Evolutionary conservation across 2,888 invertebrate species (phyloP).

Genomic region (Uloborus plumipes): DNA sequence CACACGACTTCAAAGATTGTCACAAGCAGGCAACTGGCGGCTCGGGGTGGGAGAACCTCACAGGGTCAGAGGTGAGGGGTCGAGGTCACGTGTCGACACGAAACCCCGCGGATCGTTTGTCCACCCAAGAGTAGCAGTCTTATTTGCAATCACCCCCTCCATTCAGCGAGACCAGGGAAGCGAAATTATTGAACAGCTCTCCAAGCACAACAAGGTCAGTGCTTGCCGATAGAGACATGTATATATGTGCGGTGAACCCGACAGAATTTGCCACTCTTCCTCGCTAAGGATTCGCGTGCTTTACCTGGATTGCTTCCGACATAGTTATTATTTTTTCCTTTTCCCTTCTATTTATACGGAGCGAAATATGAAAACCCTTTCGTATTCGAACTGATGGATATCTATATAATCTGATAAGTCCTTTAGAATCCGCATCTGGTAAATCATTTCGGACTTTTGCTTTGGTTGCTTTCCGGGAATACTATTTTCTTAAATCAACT

Average conservation of each 20-base stretch:
- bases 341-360: too few relatives aligned
- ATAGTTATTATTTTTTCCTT: too few relatives aligned
- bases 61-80: slow-evolving; percentile 17
- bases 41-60: neutral
- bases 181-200: slow-evolving; percentile 61
- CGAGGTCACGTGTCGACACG: slow-evolving; percentile 56
- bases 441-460: too few relatives aligned
- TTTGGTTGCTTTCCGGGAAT: too few relatives aligned
- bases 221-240: slow-evolving; percentile 34
- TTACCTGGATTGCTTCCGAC: too few relatives aligned
- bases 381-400: neutral
- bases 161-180: slow-evolving; percentile 38
- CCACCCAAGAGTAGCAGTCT: slow-evolving; percentile 40
- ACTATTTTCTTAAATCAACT: too few relatives aligned
- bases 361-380: too few relatives aligned
- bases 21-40: neutral
- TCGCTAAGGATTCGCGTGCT: slow-evolving; percentile 42
- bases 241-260: slow-evolving; percentile 55
- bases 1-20: too few relatives aligned
- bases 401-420: slow-evolving; percentile 14
- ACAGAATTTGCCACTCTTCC: slow-evolving; percentile 39
- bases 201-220: slow-evolving; percentile 45
- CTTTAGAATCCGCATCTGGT: neutral
- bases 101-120: slow-evolving; percentile 47
- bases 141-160: slow-evolving; percentile 39